These are phyloP conservation scores for Acrobasis consociella DNA, from an alignment of 2,888 invertebrate genomes.

Conservation along the genomic window DNA sequence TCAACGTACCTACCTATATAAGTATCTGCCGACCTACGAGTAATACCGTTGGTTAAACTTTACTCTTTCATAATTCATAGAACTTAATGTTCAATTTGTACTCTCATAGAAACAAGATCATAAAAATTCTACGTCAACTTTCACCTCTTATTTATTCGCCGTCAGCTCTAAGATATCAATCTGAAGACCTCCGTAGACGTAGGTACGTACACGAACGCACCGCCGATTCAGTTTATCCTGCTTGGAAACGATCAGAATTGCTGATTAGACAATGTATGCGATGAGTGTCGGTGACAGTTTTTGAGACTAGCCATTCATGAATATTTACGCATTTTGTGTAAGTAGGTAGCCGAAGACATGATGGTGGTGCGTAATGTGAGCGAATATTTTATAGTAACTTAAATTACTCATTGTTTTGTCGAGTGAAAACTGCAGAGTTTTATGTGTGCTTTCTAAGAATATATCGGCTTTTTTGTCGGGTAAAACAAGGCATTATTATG, in stretches of 20 bases:
- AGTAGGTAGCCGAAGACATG: constrained; percentile 3
- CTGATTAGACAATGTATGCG: constrained; percentile 20
- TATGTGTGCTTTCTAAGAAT: neutral
- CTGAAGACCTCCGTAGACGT: constrained; percentile 8
- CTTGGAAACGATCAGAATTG: constrained; percentile 20
- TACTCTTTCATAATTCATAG: no score
- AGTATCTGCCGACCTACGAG: no score
- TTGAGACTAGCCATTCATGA: neutral
- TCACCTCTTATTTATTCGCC: constrained; percentile 19
- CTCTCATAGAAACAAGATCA: neutral
- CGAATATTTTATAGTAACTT: neutral
- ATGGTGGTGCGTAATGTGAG: neutral
- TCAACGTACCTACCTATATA: no score
- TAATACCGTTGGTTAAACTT: no score
- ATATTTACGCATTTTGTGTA: constrained; percentile 5
- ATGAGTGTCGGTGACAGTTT: constrained; percentile 7
- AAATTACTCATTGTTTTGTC: neutral
- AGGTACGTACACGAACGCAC: neutral
- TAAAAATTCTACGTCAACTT: constrained; percentile 3
- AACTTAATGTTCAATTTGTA: neutral
- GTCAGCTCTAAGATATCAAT: constrained; percentile 19
- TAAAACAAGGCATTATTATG: no score
- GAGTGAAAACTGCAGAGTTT: neutral
- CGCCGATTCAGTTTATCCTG: constrained; percentile 15
- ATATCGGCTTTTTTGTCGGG: no score